phyloP scores from a whole-genome alignment of 2,888 invertebrate species.

The Phymatocera aterrima region DNA sequence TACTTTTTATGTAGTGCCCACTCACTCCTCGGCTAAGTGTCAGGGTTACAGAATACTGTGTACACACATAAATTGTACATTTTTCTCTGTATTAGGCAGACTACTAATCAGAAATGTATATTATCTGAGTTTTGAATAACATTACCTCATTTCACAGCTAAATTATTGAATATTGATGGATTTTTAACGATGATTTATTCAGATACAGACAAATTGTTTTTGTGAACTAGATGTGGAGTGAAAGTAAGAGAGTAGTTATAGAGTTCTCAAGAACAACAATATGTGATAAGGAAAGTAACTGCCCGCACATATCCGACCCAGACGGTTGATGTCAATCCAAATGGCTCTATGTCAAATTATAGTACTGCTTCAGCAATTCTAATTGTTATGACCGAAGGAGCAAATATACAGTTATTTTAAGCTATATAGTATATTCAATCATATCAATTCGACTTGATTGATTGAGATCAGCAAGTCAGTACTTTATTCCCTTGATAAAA shows the following conservation, averaged over 20 bases:
- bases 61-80: neutral
- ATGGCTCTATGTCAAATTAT: neutral
- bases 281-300: constrained; percentile 18
- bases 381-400: neutral
- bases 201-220: neutral
- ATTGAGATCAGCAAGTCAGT: neutral
- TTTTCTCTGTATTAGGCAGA: neutral
- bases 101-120: too few relatives aligned
- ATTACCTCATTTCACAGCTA: too few relatives aligned
- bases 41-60: constrained; percentile 22
- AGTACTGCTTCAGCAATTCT: neutral
- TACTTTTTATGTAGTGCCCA: constrained; percentile 54
- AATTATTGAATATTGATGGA: neutral
- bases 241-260: neutral
- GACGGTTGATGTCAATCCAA: neutral
- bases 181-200: neutral
- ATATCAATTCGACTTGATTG: constrained; percentile 13
- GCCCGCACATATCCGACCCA: neutral
- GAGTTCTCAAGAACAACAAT: neutral
- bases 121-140: too few relatives aligned
- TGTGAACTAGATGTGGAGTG: neutral
- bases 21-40: constrained; percentile 40
- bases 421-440: neutral
- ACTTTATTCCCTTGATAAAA: neutral
- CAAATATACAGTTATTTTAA: neutral